Conservation (phyloP, 1,140 invertebrate species). For the Fopius arisanus region DNA sequence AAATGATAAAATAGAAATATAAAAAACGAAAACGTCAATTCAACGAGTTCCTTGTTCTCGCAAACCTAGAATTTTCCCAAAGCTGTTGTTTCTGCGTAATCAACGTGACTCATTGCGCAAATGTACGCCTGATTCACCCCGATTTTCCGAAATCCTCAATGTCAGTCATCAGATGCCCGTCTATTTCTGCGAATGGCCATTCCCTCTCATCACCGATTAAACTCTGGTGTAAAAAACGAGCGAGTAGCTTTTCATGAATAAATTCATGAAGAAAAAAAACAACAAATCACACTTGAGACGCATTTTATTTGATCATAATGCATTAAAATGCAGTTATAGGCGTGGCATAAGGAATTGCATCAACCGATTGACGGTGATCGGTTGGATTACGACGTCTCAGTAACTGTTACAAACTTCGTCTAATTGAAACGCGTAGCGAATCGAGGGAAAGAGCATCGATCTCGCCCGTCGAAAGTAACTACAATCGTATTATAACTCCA, state of each 20-base stretch:
- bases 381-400: neutral
- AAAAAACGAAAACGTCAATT: too few species aligned
- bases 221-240: too few species aligned
- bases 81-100: neutral
- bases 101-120: neutral
- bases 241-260: too few species aligned
- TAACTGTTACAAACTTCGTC: neutral
- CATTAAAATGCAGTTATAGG: conserved; percentile 8
- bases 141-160: neutral
- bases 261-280: too few species aligned
- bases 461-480: conserved; percentile 15
- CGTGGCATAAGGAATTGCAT: conserved; percentile 15
- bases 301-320: neutral
- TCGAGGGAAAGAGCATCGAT: conserved; percentile 23
- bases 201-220: too few species aligned
- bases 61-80: too few species aligned
- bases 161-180: neutral
- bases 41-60: too few species aligned
- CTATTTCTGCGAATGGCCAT: neutral
- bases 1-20: too few species aligned
- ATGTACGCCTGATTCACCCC: neutral
- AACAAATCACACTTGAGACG: neutral
- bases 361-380: neutral
- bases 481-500: neutral
- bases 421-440: conserved; percentile 24